Conservation (phyloP, 2,888 invertebrate genomes). For the Tromatobia lineatoria region DNA sequence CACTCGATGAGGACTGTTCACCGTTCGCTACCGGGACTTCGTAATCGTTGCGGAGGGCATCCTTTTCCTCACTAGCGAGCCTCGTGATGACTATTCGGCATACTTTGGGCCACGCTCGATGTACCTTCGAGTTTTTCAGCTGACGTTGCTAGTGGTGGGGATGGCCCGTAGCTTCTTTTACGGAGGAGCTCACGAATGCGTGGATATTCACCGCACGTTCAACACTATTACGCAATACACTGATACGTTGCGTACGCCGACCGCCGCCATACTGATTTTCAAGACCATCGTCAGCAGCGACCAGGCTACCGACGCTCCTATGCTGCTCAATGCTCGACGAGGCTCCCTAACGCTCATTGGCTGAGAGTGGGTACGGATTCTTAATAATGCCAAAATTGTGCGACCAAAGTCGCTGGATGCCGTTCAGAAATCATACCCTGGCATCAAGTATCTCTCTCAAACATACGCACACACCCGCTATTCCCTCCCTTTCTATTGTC, state of each 20-base stretch:
- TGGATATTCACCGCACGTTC: conserved; percentile 53
- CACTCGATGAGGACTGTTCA: conserved; percentile 62
- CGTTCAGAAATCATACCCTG: no score
- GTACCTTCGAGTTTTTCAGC: conserved; percentile 19
- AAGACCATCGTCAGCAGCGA: conserved; percentile 42
- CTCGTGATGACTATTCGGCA: conserved; percentile 76
- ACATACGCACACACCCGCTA: no score
- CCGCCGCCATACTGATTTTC: conserved; percentile 72
- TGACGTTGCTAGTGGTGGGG: conserved; percentile 3
- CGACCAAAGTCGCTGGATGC: no score
- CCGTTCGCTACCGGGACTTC: conserved; percentile 78
- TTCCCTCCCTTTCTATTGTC: no score
- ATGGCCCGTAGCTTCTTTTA: neutral
- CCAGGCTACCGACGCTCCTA: no score
- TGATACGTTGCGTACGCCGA: conserved; percentile 61
- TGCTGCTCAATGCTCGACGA: no score
- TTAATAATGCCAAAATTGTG: no score
- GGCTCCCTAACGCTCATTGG: no score
- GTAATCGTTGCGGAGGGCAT: conserved; percentile 71
- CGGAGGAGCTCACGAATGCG: conserved; percentile 39
- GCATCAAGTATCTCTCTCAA: no score
- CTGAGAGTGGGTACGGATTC: no score
- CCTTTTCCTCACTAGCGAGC: conserved; percentile 76
- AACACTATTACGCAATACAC: conserved; percentile 72
- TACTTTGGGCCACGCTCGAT: conserved; percentile 77